These are phyloP conservation scores for Indicator maculatus DNA, from an alignment of 2,113 vertebrate genomes.

Conservation along the genomic window DNA sequence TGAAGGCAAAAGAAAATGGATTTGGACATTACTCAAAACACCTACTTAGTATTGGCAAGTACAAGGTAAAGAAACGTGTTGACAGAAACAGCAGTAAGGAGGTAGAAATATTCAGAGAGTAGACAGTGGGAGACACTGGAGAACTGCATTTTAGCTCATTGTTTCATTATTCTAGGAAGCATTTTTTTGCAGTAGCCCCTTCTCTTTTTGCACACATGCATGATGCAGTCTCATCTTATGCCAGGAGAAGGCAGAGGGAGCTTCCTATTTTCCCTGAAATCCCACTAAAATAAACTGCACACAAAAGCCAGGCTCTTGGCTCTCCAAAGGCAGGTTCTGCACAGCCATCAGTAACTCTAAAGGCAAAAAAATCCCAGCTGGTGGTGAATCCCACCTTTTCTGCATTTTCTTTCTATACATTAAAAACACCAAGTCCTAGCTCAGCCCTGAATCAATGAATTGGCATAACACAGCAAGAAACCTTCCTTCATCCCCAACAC, in stretches of 20 bases:
- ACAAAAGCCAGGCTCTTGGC: background rate
- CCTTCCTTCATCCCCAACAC: background rate
- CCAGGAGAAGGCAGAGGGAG: background rate
- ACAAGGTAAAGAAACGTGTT: background rate
- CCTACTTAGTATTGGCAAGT: background rate
- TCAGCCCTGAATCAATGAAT: background rate
- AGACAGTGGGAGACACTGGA: background rate
- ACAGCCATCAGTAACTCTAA: background rate
- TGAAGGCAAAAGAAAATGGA: background rate
- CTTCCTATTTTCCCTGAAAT: background rate
- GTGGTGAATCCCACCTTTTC: background rate
- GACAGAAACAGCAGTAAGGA: background rate
- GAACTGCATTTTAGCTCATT: background rate
- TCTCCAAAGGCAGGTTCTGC: background rate
- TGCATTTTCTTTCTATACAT: background rate
- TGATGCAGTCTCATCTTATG: background rate
- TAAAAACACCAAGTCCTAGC: background rate
- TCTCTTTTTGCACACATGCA: background rate
- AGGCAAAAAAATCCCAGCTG: accelerated
- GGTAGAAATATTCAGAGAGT: background rate
- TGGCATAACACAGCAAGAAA: background rate
- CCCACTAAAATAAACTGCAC: background rate
- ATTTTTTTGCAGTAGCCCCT: background rate
- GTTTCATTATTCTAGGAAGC: background rate
- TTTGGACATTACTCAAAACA: background rate